Percentiles rank a stretch among this genome's conserved stretches.
phyloP scores from a whole-genome alignment of 1,140 invertebrate species.

The Drosophila nigromelanica region DNA sequence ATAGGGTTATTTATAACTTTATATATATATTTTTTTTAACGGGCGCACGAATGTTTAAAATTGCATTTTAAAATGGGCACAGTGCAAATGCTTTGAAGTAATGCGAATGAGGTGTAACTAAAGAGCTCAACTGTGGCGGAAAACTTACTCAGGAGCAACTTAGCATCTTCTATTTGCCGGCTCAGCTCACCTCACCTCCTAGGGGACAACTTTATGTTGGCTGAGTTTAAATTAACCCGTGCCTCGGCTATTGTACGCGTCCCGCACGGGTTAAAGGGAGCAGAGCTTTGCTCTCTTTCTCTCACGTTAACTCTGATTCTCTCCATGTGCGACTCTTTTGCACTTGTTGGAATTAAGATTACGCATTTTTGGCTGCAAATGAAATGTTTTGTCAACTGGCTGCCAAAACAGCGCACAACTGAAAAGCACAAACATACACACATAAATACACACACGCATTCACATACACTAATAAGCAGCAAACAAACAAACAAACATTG shows the following conservation, averaged over 20 bases:
- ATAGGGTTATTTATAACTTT: too few relatives aligned
- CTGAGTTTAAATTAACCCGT: slow-evolving; percentile 22
- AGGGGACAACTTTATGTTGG: slow-evolving; percentile 16
- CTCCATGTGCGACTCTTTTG: background rate
- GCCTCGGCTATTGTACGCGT: slow-evolving; percentile 18
- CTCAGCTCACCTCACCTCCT: background rate
- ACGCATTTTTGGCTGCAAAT: slow-evolving; percentile 65
- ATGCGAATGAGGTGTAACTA: slow-evolving; percentile 12
- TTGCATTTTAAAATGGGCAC: slow-evolving; percentile 2
- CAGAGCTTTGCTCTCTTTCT: background rate
- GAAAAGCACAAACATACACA: slow-evolving; percentile 39
- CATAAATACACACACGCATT: slow-evolving; percentile 15
- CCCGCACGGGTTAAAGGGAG: background rate
- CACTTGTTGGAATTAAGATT: slow-evolving; percentile 52
- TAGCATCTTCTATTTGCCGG: background rate
- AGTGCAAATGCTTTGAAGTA: slow-evolving; percentile 6
- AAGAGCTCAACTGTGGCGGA: slow-evolving; percentile 21
- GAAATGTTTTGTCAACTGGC: slow-evolving; percentile 77
- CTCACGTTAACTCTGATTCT: background rate
- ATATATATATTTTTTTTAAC: too few relatives aligned
- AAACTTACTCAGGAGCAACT: slow-evolving; percentile 1
- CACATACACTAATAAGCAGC: slow-evolving; percentile 36
- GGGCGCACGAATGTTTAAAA: background rate
- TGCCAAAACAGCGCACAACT: slow-evolving; percentile 67
- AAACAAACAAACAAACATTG: slow-evolving; percentile 72